Evolutionary conservation across 2,113 vertebrate genomes (phyloP), one percentile per base, ranked within the genome.

Genomic region (Crotophaga sulcirostris): DNA sequence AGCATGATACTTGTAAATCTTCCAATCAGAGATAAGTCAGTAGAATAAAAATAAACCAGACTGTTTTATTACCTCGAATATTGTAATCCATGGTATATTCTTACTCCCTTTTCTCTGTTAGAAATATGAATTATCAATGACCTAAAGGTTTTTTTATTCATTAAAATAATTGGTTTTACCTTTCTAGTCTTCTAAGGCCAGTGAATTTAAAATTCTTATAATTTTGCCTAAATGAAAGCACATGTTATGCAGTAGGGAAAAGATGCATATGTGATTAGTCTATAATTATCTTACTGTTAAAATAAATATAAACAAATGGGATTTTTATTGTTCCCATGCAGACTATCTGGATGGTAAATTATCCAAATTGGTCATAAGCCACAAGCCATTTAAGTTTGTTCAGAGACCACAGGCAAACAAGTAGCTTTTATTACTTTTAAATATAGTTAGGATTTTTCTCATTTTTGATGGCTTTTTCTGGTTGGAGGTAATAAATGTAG

Each of bases 241-340:
- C 88, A 78, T 64, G 93, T 95, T 95, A 84, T 89, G 20, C 90
- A 89, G 40, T 54, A 72, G 76, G 64, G 88, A 45, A 87, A 95
- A 95, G 85, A 96, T 87, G 83, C 69, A 54, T 90, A 76, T 68
- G 23, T 54, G 82, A 94, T 96, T 91, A 94, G 78, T 67, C 82
- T 95, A 21, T 95, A 68, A 93, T 95, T 96, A 94, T 90, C 55
- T 95, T 90, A 17, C 76, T 92, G 80, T 90, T 93, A 78, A 95
- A 96, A 76, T 96, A 94, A 94, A 95, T 90, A 72, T 88, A 94
- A 95, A 95, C 60, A 93, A 96, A 94, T 95, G 86, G 36, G 73
- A 64, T 68, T 89, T 96, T 97, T 96, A 94, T 84, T 95, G 90
- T 90, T 95, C 34, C 75, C 86, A 21, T 86, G 94, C 19, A 92